phyloP scores from a whole-genome alignment of 1,140 invertebrate species.

The Bombus impatiens region DNA sequence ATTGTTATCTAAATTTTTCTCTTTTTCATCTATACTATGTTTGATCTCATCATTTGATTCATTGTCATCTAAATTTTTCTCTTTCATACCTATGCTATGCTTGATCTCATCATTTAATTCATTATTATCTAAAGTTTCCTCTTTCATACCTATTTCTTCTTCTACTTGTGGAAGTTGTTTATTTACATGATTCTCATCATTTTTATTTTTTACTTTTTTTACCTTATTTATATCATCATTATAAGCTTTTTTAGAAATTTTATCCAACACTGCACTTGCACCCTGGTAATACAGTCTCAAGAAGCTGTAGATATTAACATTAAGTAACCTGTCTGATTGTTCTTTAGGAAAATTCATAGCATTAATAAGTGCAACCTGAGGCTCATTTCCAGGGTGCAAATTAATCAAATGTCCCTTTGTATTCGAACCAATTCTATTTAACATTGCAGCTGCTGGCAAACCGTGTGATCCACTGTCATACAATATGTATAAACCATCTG shows the following conservation, averaged over 20 bases:
- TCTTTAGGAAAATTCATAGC: slow-evolving; percentile 90
- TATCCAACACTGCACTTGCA: slow-evolving; percentile 42
- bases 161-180: neutral
- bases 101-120: slow-evolving; percentile 61
- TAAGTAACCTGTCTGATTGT: slow-evolving; percentile 86
- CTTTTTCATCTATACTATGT: too few relatives aligned
- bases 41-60: too few relatives aligned
- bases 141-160: neutral
- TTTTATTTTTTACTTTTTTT: neutral
- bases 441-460: slow-evolving; percentile 90
- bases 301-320: slow-evolving; percentile 89
- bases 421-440: slow-evolving; percentile 87
- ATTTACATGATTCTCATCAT: neutral
- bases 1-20: too few relatives aligned
- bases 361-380: slow-evolving; percentile 89
- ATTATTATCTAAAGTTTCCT: slow-evolving; percentile 3
- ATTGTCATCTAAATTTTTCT: too few relatives aligned
- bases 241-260: slow-evolving; percentile 19
- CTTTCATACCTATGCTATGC: neutral
- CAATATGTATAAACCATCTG: slow-evolving; percentile 90
- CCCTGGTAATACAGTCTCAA: slow-evolving; percentile 85
- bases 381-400: slow-evolving; percentile 90
- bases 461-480: slow-evolving; percentile 95
- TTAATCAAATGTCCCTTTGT: slow-evolving; percentile 87
- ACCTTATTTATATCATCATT: neutral